Percentiles rank a stretch among this genome's conserved stretches.
Evolutionary conservation across 2,797 vertebrate genomes (phyloP).

Genomic region (Microcaecilia unicolor): DNA sequence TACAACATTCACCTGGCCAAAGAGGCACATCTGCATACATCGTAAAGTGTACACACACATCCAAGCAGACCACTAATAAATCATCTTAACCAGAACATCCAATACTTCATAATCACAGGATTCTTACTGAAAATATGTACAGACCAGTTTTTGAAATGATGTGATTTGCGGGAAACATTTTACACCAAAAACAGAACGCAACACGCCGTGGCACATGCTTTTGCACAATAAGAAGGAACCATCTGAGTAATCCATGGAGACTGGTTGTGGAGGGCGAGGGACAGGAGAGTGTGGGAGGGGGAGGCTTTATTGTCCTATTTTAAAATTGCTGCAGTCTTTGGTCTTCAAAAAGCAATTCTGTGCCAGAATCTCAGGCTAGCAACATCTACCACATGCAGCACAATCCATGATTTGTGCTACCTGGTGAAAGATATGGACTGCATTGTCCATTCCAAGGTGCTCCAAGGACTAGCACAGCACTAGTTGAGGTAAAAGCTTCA

Average conservation of each 20-base stretch:
- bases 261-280: not conserved
- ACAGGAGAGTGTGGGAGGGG: too few species aligned
- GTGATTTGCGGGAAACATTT: not conserved
- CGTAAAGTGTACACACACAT: conserved; percentile 14
- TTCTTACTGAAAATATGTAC: conserved; percentile 33
- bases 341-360: too few species aligned
- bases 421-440: not conserved
- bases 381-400: too few species aligned
- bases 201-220: conserved; percentile 1
- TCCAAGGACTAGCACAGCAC: conserved; percentile 6
- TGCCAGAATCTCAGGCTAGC: too few species aligned
- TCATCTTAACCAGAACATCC: conserved; percentile 65
- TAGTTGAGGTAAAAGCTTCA: not conserved
- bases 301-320: too few species aligned
- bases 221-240: not conserved
- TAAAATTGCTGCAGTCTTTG: not conserved
- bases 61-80: conserved; percentile 40
- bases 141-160: conserved; percentile 39
- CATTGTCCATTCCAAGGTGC: not conserved
- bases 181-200: conserved; percentile 9
- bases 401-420: not conserved
- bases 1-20: conserved; percentile 15
- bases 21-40: conserved; percentile 7
- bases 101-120: conserved; percentile 59
- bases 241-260: conserved; percentile 4